These are phyloP conservation scores for Macquaria ambigua DNA, from an alignment of 2,113 vertebrate genomes.

Conservation along the genomic window DNA sequence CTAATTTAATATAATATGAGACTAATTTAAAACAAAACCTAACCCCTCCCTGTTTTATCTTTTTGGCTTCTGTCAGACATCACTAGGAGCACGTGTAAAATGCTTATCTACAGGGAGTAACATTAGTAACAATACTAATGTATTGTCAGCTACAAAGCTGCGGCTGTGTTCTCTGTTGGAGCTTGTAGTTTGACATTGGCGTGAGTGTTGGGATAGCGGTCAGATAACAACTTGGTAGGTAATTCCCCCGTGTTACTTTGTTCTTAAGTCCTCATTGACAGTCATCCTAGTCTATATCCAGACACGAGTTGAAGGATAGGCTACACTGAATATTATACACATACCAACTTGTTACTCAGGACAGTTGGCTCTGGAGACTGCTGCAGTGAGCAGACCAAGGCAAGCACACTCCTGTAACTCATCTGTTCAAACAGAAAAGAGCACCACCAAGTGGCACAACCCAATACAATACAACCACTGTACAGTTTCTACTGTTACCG, in stretches of 20 bases:
- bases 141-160: no score
- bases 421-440: neutral
- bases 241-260: neutral
- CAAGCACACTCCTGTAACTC: neutral
- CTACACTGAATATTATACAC: neutral
- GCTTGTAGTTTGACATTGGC: no score
- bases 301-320: neutral
- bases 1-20: neutral
- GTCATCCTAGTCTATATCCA: neutral
- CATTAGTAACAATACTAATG: neutral
- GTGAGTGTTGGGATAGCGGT: neutral
- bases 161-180: neutral
- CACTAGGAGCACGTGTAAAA: neutral
- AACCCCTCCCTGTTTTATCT: neutral
- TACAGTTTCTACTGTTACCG: neutral
- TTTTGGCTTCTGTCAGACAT: neutral
- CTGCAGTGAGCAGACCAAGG: neutral
- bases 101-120: neutral
- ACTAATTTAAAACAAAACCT: neutral
- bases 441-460: neutral
- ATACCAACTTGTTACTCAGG: no score
- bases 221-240: neutral
- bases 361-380: neutral
- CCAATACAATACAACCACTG: no score
- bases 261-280: neutral